Evolutionary conservation across 2,888 invertebrate genomes (phyloP), one percentile per base, ranked within the genome.

Genomic region (Caenorhabditis becei): DNA sequence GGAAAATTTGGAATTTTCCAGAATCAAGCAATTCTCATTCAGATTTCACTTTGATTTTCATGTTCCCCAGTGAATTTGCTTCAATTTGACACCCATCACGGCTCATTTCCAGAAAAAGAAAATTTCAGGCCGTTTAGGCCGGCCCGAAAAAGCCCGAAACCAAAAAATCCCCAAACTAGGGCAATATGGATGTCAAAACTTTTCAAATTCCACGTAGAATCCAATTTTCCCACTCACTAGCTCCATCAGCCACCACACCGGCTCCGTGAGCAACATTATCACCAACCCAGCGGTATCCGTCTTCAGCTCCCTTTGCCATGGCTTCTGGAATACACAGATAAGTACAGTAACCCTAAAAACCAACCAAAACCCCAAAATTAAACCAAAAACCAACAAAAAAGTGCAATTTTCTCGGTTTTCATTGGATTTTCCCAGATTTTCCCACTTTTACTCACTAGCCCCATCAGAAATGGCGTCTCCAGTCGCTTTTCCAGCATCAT

Each of bases 401-500:
- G 32, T 35, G 51, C 23, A 47, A 47, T 32, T 32, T 41, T 16
- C 14, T 41, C 14, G 41, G 16, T 10, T 41, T 41, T 41, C 14
- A 16, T 3, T 14, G 14, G 3, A 10, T 41, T 41, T 41, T 41
- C 14, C 41, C 41, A 41, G 16, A 7, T 32, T 32, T 32, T 32
- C 47, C 26, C 11, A 35, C n/a, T 28, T 11, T 14, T n/a, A 66
- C 74, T 66, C 32, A 74, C 74, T 49, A 53, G 74, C 74, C 37
- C 66, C 66, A 14, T 53, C 74, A 35, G 56, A 56, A 26, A 66
- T 65, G 8, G 74, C 74, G 18, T 74, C 74, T 47, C 65, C 75
- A 7, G 75, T 58, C 2, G 75, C 51, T 54, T 75, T 75, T 66
- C 61, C 75, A 53, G 75, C 75, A 20, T 75, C 75, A 58, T 75